Conservation (phyloP, 1,140 invertebrate species). For the Amphibalanus amphitrite region DNA sequence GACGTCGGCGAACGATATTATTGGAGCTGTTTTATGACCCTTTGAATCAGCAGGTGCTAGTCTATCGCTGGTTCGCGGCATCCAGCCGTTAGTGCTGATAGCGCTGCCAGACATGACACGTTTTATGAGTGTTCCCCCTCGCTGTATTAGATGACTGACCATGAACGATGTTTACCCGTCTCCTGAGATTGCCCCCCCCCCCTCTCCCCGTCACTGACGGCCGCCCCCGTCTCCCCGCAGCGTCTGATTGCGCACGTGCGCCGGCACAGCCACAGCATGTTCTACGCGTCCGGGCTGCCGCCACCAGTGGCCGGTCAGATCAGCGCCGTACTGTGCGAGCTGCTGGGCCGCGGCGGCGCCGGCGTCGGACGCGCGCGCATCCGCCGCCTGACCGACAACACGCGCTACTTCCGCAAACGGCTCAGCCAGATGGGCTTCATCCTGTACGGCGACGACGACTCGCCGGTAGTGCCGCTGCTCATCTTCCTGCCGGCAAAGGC, state of each 20-base stretch:
- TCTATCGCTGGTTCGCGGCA: no score
- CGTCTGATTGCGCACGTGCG: conserved; percentile 59
- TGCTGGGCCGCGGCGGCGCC: not conserved
- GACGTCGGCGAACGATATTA: no score
- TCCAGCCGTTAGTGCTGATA: no score
- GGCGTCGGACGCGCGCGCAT: conserved; percentile 25
- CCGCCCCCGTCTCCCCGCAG: not conserved
- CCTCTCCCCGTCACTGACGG: not conserved
- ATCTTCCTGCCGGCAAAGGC: conserved; percentile 37
- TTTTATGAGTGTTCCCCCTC: no score
- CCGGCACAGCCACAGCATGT: conserved; percentile 61
- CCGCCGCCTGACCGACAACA: conserved; percentile 34
- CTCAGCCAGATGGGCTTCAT: conserved; percentile 41
- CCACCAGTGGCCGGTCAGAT: conserved; percentile 82
- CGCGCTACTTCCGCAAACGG: conserved; percentile 35
- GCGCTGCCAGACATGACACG: no score
- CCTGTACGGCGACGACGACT: conserved; percentile 40
- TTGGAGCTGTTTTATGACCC: no score
- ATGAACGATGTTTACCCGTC: no score
- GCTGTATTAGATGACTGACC: no score
- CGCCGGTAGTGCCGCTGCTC: conserved; percentile 40
- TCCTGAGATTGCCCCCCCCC: no score
- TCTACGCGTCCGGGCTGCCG: conserved; percentile 77
- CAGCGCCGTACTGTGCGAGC: not conserved
- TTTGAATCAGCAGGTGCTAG: no score